Evolutionary conservation across 2,888 invertebrate species (phyloP), one percentile per base, ranked within the genome.

Genomic region (Cremastinae sp.): DNA sequence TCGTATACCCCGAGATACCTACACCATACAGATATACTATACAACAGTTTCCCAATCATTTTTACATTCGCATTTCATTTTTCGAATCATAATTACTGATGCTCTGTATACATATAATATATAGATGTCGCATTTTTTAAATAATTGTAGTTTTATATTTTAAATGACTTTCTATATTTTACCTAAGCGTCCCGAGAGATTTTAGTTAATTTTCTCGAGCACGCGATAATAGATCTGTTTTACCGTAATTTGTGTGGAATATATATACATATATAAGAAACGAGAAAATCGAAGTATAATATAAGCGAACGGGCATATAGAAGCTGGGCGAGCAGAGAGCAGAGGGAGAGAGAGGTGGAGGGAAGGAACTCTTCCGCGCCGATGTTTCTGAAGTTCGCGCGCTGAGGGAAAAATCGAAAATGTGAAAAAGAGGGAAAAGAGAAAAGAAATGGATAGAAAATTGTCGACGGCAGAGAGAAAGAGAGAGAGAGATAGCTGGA

Each of bases 261-360:
- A 16, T 65, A 55, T 41, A 61, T 61, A 64, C 20, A 16, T 65
- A 55, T 41, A 61, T 61, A 69, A 69, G 61, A 47, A 66, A 80
- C 49, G 62, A 51, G 41, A 49, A 61, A 74, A 74, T 75, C 49
- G 56, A 73, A 51, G 53, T 59, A 43, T 16, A 49, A 41, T 43
- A 53, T 16, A 22, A 53, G 53, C 51, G 20, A 1, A 2, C 2
- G 28, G 28, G 28, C 28, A 28, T 28, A 2, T 28, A n/a, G n/a
- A n/a, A n/a, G n/a, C n/a, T 28, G 2, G 28, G 28, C 28, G 28
- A 28, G 28, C 10, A 35, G 1, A 43, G 14, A 4, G n/a, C 10
- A 22, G 68, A 70, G 73, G 20, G 20, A 35, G 66, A 75, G 20
- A 43, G 22, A 39, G 53, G 45, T 14, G 39, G 47, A 45, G 39